Evolutionary conservation across 2,113 vertebrate genomes (phyloP).

Genomic region (Hirundichthys speculiger): DNA sequence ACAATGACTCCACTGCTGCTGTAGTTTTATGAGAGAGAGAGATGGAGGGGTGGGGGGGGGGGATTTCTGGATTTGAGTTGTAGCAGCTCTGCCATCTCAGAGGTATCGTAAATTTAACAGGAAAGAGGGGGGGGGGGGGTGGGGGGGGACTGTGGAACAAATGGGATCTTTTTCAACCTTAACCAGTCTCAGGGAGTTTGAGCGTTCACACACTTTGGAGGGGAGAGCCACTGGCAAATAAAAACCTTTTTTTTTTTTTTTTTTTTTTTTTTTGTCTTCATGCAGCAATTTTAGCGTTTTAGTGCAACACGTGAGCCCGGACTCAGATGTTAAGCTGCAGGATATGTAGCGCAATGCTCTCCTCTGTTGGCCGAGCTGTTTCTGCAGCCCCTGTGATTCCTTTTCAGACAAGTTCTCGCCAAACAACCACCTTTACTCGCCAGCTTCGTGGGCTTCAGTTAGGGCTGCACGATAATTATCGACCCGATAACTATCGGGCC

Average conservation of each 20-base stretch:
- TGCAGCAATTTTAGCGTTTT: conserved; percentile 6
- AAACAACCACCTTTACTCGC: conserved; percentile 7
- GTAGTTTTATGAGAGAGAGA: conserved; percentile 60
- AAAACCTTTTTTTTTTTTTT: conserved; percentile 10
- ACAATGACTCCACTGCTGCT: conserved; percentile 55
- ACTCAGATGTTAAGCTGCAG: conserved; percentile 16
- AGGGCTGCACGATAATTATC: no score
- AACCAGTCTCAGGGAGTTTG: conserved; percentile 44
- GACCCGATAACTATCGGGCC: no score
- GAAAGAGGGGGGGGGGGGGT: conserved; percentile 30
- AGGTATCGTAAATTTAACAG: conserved; percentile 63
- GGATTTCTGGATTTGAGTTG: conserved; percentile 60
- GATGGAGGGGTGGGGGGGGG: not conserved
- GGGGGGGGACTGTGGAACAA: conserved; percentile 58
- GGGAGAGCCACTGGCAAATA: conserved; percentile 10
- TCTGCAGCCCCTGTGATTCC: not conserved
- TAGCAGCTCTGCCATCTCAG: conserved; percentile 50
- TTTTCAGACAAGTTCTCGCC: not conserved
- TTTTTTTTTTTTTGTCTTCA: no score
- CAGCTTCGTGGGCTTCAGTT: not conserved
- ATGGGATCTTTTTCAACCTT: conserved; percentile 59
- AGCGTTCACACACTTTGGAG: conserved; percentile 25
- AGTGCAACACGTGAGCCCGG: conserved; percentile 3
- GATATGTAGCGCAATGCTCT: not conserved
- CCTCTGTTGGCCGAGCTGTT: not conserved